Conservation (phyloP, 2,888 invertebrate species). For the Mythimna lalbum region DNA sequence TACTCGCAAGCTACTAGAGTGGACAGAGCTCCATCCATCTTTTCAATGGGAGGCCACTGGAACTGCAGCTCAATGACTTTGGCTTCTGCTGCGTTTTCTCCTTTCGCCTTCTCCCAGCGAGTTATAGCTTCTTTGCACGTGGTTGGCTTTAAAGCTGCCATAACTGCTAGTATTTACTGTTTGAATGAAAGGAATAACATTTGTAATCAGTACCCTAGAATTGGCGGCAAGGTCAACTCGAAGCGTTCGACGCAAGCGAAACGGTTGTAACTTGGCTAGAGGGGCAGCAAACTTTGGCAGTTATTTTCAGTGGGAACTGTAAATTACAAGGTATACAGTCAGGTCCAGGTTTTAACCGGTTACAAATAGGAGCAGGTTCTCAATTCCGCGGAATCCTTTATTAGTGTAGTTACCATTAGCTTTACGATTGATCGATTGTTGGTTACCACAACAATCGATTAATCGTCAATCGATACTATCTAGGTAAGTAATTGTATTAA, state of each 20-base stretch:
- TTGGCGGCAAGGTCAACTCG: no score
- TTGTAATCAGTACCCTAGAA: no score
- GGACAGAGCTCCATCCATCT: conserved; percentile 97
- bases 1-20: conserved; percentile 93
- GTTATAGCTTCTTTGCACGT: conserved; percentile 93
- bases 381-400: no score
- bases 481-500: no score
- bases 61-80: conserved; percentile 95
- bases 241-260: no score
- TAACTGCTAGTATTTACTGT: conserved; percentile 17
- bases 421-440: no score
- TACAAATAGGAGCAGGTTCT: no score
- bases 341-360: no score
- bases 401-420: no score
- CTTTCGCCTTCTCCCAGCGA: conserved; percentile 95
- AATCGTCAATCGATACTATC: no score
- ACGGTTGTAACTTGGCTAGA: no score
- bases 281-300: background rate
- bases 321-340: background rate
- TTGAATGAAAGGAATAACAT: background rate
- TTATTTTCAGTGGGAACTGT: background rate
- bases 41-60: conserved; percentile 98
- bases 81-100: conserved; percentile 92
- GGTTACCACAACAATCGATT: no score
- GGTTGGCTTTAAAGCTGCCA: conserved; percentile 59